These are phyloP conservation scores for Lophotis ruficrista DNA, from an alignment of 2,113 vertebrate species.

Conservation along the genomic window DNA sequence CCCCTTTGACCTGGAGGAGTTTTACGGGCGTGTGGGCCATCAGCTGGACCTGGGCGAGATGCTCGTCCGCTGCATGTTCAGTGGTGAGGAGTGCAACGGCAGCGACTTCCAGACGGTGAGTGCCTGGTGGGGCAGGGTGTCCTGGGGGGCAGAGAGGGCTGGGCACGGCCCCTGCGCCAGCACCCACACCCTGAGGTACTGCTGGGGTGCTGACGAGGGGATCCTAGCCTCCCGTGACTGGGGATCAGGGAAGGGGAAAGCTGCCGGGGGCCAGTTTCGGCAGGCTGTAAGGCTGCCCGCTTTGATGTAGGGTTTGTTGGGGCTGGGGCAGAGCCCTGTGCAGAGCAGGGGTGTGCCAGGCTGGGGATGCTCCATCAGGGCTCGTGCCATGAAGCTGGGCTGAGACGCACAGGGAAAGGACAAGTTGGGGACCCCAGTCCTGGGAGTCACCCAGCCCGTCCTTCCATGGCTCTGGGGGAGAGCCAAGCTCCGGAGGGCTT, in stretches of 20 bases:
- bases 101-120: slow-evolving; percentile 82
- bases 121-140: not conserved
- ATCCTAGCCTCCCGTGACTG: accelerated
- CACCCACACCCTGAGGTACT: not conserved
- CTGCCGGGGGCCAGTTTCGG: not conserved
- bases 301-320: accelerated
- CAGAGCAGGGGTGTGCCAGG: not conserved
- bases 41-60: slow-evolving; percentile 69
- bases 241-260: not conserved
- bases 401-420: not conserved
- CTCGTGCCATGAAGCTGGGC: accelerated
- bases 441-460: not conserved
- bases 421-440: no score
- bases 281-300: not conserved
- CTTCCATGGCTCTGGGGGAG: not conserved
- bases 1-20: slow-evolving; percentile 62
- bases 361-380: not conserved
- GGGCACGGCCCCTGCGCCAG: not conserved
- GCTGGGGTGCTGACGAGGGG: not conserved
- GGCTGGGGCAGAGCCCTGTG: not conserved
- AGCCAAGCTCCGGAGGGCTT: not conserved
- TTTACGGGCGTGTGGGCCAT: slow-evolving; percentile 54
- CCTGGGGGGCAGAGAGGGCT: not conserved
- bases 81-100: slow-evolving; percentile 51
- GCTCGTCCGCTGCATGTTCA: slow-evolving; percentile 72